Percentiles rank a stretch among this genome's conserved stretches.
Evolutionary conservation across 2,888 invertebrate species (phyloP).

Genomic region (Andrena flavipes): DNA sequence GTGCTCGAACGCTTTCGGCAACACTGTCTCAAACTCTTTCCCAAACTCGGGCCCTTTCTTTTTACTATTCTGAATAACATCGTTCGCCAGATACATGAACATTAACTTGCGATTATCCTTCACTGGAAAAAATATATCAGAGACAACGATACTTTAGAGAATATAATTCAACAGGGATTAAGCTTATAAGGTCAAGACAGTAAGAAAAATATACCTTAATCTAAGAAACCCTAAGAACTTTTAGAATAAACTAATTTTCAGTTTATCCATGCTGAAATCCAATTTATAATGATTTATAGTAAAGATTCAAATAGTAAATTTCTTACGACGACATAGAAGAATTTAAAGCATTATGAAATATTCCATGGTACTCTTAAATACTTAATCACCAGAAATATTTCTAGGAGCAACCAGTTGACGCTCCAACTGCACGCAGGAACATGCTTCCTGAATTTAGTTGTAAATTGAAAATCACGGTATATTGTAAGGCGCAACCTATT

Average conservation of each 20-base stretch:
- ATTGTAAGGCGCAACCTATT: not conserved
- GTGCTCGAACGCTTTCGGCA: constrained; percentile 93
- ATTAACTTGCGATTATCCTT: constrained; percentile 94
- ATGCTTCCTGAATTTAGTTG: not conserved
- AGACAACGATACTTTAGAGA: constrained; percentile 13
- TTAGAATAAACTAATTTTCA: not conserved
- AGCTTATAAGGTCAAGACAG: not conserved
- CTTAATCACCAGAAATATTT: not conserved
- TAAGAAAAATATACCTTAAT: constrained; percentile 2
- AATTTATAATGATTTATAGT: constrained; percentile 11
- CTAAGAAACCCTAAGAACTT: constrained; percentile 16
- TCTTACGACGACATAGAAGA: not conserved
- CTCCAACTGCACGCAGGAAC: not conserved
- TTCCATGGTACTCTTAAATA: not conserved
- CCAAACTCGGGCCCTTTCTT: constrained; percentile 99
- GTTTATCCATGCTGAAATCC: constrained; percentile 20
- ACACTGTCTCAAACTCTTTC: constrained; percentile 92
- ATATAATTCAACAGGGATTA: not conserved
- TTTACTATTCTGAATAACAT: constrained; percentile 99
- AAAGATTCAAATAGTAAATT: not conserved
- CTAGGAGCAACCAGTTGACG: constrained; percentile 19
- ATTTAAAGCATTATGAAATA: not conserved
- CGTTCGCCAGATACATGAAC: constrained; percentile 99
- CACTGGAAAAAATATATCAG: constrained; percentile 87
- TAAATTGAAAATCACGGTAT: constrained; percentile 7